These are phyloP conservation scores for Rhegmatorhina hoffmannsi DNA, from an alignment of 2,113 vertebrate species.

Conservation along the genomic window DNA sequence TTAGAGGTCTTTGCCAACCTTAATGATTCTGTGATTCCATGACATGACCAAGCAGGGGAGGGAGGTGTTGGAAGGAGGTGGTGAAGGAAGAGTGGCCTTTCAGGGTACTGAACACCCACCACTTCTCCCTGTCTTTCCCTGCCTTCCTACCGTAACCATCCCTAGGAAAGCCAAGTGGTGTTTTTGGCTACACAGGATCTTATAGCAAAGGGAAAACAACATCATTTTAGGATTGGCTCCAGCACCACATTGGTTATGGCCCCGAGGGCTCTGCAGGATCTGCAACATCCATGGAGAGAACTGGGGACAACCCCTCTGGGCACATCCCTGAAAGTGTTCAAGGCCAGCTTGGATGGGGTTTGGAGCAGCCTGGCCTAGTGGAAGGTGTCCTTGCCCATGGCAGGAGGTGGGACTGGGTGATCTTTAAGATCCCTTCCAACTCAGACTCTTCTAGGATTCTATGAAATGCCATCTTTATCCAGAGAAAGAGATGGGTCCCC, in stretches of 20 bases:
- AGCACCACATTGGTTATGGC: background rate
- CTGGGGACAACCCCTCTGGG: background rate
- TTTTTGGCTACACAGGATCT: background rate
- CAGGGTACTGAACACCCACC: accelerated
- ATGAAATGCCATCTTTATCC: background rate
- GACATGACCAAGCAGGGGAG: background rate
- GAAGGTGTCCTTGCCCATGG: background rate
- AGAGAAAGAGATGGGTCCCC: background rate
- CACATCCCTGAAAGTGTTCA: background rate
- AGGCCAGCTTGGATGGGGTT: accelerated
- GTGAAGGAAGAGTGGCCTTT: background rate
- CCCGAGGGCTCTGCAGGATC: background rate
- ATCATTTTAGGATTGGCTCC: accelerated
- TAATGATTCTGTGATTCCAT: accelerated
- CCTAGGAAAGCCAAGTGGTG: accelerated
- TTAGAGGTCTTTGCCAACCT: background rate
- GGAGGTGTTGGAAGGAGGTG: background rate
- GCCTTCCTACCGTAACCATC: background rate
- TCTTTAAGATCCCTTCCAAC: background rate
- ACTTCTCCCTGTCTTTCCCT: background rate
- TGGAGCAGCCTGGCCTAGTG: background rate
- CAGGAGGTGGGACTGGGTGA: background rate
- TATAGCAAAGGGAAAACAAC: background rate
- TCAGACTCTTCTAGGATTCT: background rate
- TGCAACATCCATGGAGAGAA: no score